Percentiles rank a stretch among this genome's conserved stretches.
phyloP scores from a whole-genome alignment of 2,113 vertebrate genomes.

The Nanorana parkeri region DNA sequence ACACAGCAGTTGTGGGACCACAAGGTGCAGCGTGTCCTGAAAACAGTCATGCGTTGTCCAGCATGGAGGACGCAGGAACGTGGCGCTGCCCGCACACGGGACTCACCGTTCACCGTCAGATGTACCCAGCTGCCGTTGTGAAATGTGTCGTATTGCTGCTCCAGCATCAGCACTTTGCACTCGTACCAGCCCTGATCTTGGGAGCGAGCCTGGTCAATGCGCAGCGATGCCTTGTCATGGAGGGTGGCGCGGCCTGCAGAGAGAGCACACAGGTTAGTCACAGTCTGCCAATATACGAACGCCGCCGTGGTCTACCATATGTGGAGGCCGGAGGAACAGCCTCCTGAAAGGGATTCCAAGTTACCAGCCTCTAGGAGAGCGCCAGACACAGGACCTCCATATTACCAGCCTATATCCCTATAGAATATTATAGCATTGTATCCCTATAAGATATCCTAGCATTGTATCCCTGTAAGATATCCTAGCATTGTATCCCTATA shows the following conservation, averaged over 20 bases:
- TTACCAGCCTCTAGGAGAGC: too few relatives aligned
- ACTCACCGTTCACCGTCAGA: slow-evolving; percentile 94
- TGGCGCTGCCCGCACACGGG: neutral
- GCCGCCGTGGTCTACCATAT: too few relatives aligned
- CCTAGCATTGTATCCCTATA: too few relatives aligned
- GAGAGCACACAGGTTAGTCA: neutral
- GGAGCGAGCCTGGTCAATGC: slow-evolving; percentile 92
- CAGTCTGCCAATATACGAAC: neutral
- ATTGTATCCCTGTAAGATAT: too few relatives aligned
- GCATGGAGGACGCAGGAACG: too few relatives aligned
- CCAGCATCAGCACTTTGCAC: slow-evolving; percentile 96
- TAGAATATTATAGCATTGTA: neutral
- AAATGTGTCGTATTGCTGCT: slow-evolving; percentile 97
- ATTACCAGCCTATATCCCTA: neutral
- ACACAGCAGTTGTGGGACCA: too few relatives aligned
- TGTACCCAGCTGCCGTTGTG: slow-evolving; percentile 99
- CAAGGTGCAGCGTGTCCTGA: too few relatives aligned
- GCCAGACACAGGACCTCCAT: neutral
- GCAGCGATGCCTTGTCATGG: slow-evolving; percentile 94
- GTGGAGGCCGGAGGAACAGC: too few relatives aligned
- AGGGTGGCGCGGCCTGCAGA: slow-evolving; percentile 90
- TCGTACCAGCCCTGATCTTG: slow-evolving; percentile 99
- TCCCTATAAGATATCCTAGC: too few relatives aligned
- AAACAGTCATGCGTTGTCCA: too few relatives aligned
- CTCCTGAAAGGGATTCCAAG: too few relatives aligned